Base-by-base conservation (phyloP, 2,888 invertebrate genomes). In the Stenolophus ochropezus region DNA sequence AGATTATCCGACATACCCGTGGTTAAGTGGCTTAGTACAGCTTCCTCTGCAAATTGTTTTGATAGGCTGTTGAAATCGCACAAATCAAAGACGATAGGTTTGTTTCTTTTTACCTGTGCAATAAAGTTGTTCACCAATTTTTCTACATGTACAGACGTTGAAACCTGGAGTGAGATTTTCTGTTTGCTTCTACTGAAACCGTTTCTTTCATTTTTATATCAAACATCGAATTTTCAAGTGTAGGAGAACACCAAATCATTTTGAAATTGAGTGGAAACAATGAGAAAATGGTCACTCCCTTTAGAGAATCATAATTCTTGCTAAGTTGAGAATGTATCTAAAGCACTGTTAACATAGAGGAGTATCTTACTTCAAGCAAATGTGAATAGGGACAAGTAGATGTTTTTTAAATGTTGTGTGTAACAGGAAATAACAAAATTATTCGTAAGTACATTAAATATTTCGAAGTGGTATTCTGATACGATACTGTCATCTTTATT, bases 331-430 rank as follows among this genome's bases (percentile, higher is more conserved):
- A 49, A 51, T 49, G n/a, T 73, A 49, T 23, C 16, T 73, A 51
- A 75, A 27, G 75, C 75, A 75, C 75, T 53, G 75, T 75, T 53
- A 49, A 53, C 75, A 75, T 27, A 75, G 51, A 4, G 53, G 25
- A 75, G 75, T 75, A 27, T 16, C 2, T 49, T 53, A 51, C 21
- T 53, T 73, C 27, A 49, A 51, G 51, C 47, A 75, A 75, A 53
- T 53, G 53, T 75, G 75, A 75, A 51, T 75, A 75, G 53, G 53
- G 74, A 75, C 18, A 71, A 73, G 73, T 80, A 80, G 73, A 42
- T 69, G 80, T 80, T 73, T 80, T 73, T 47, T 80, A 80, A 80
- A 80, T 80, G 80, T 80, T 80, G 80, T 80, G 73, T 80, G 73
- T 73, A 51, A 69, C 51, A 75, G 75, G 53, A 75, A 75, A 27